phyloP scores from a whole-genome alignment of 1,140 invertebrate genomes.

The Atta texana region DNA sequence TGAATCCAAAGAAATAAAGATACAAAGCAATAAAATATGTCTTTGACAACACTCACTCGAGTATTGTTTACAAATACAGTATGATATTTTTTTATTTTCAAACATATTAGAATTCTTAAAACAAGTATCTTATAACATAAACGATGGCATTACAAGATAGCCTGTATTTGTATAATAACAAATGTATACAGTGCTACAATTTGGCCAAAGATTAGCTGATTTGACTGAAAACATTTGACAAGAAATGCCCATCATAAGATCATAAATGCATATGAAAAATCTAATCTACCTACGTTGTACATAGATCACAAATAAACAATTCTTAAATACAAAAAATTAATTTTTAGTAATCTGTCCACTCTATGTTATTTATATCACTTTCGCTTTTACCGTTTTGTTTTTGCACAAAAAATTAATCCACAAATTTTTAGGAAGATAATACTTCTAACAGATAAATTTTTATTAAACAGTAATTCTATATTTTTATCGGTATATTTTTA shows the following conservation, averaged over 20 bases:
- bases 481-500: not conserved
- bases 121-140: conserved; percentile 60
- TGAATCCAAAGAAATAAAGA: conserved; percentile 47
- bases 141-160: conserved; percentile 82
- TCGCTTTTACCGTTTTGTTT: not conserved
- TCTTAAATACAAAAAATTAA: not conserved
- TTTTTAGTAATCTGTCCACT: not conserved
- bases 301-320: not conserved
- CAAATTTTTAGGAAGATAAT: not conserved
- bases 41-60: conserved; percentile 18
- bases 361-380: not conserved
- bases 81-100: not conserved
- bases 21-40: conserved; percentile 51
- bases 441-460: not conserved
- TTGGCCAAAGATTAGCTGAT: conserved; percentile 68
- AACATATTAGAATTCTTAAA: conserved; percentile 15
- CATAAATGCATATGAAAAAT: not conserved
- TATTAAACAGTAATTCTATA: not conserved
- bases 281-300: not conserved
- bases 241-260: conserved; percentile 71
- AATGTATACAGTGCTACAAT: conserved; percentile 84
- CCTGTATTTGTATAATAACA: conserved; percentile 79
- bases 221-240: conserved; percentile 79
- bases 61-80: not conserved
- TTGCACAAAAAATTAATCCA: not conserved